These are phyloP conservation scores for Menidia menidia DNA, from an alignment of 2,797 vertebrate genomes.

Conservation along the genomic window DNA sequence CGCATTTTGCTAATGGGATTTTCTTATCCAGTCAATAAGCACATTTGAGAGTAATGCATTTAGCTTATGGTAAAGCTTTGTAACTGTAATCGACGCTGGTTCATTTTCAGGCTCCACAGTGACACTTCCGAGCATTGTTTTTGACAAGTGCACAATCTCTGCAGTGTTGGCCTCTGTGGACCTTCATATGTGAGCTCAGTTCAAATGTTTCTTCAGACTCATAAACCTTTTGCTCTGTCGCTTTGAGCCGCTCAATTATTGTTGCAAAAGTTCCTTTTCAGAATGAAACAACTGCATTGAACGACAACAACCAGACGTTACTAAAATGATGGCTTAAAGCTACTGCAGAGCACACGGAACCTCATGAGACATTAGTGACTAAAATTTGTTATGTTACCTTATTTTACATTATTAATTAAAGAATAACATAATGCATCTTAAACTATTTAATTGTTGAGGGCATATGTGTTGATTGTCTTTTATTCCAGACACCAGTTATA, in stretches of 20 bases:
- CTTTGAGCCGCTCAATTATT: not conserved
- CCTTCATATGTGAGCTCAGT: not conserved
- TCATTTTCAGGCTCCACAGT: slow-evolving; percentile 37
- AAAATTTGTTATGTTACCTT: not conserved
- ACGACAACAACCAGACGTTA: slow-evolving; percentile 6
- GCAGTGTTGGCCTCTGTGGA: not conserved
- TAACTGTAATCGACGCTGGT: slow-evolving; percentile 38
- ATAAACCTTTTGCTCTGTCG: not conserved
- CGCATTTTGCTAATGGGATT: slow-evolving; percentile 60
- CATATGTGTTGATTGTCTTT: slow-evolving; percentile 13
- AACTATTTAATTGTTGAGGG: not conserved
- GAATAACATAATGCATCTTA: not conserved
- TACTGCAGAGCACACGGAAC: not conserved
- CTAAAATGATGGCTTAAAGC: not conserved
- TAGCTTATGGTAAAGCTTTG: slow-evolving; percentile 31
- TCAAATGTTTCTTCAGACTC: slow-evolving; percentile 13
- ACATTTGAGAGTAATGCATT: slow-evolving; percentile 56
- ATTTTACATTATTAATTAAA: not conserved
- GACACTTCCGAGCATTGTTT: slow-evolving; percentile 47
- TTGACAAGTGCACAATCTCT: slow-evolving; percentile 19
- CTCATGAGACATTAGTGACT: not conserved
- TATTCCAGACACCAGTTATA: slow-evolving; percentile 33
- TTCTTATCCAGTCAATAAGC: slow-evolving; percentile 51
- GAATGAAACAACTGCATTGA: not conserved
- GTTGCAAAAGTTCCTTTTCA: slow-evolving; percentile 8